Evolutionary conservation across 2,888 invertebrate genomes (phyloP).

Genomic region (Selenia dentaria): DNA sequence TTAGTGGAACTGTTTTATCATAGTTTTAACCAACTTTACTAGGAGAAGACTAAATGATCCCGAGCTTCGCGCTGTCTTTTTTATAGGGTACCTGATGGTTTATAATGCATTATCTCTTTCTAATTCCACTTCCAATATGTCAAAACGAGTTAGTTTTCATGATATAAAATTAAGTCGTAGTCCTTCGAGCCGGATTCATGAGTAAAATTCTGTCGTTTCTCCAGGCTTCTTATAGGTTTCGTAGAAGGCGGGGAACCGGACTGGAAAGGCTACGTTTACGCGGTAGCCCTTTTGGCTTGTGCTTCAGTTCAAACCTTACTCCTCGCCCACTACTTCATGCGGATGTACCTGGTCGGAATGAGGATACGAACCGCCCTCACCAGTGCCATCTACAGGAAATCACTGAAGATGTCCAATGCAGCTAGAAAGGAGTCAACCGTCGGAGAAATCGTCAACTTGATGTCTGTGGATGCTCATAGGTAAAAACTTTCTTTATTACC

Average conservation of each 20-base stretch:
- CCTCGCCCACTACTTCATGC: constrained; percentile 95
- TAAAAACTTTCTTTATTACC: constrained; percentile 33
- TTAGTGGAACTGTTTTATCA: too few species aligned
- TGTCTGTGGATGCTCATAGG: constrained; percentile 96
- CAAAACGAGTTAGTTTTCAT: too few species aligned
- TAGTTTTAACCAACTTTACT: too few species aligned
- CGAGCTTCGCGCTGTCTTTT: too few species aligned
- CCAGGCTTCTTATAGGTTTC: constrained; percentile 89
- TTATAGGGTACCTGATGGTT: too few species aligned
- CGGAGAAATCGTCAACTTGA: constrained; percentile 96
- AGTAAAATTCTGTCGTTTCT: constrained; percentile 36
- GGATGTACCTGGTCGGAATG: constrained; percentile 96
- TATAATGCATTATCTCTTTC: too few species aligned
- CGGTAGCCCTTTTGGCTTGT: constrained; percentile 88
- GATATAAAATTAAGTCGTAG: background rate
- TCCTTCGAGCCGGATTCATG: background rate
- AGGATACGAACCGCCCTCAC: constrained; percentile 94
- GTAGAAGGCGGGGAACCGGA: constrained; percentile 85
- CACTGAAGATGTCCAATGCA: constrained; percentile 90
- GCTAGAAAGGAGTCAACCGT: constrained; percentile 93
- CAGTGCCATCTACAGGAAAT: constrained; percentile 95
- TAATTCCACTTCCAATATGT: too few species aligned
- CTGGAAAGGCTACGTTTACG: constrained; percentile 96
- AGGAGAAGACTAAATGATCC: too few species aligned
- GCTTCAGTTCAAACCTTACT: constrained; percentile 93